Conservation (phyloP, 2,113 vertebrate species). For the Morone saxatilis region DNA sequence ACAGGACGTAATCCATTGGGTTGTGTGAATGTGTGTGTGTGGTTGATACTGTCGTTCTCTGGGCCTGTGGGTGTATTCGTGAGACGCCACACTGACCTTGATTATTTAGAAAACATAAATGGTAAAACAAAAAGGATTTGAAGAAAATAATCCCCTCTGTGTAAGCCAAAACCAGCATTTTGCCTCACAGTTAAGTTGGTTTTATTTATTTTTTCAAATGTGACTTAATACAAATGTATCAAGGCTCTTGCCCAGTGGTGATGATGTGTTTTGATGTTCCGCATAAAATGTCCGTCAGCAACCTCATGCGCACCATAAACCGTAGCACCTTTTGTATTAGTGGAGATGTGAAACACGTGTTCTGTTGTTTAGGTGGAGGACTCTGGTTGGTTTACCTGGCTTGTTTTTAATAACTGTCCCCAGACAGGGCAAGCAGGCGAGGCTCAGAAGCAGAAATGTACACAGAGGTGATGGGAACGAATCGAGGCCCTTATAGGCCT, state of each 20-base stretch:
- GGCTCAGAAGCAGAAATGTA: constrained; percentile 41
- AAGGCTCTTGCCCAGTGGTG: constrained; percentile 1
- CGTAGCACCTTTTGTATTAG: constrained; percentile 21
- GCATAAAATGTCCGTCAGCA: constrained; percentile 68
- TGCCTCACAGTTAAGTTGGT: constrained; percentile 3
- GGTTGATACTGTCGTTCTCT: not conserved
- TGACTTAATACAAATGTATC: constrained; percentile 51
- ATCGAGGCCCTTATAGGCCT: constrained; percentile 48
- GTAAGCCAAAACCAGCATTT: constrained; percentile 16
- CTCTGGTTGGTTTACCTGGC: constrained; percentile 54
- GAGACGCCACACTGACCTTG: constrained; percentile 18
- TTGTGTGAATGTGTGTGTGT: constrained; percentile 13
- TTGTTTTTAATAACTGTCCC: constrained; percentile 67
- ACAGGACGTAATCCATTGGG: constrained; percentile 57
- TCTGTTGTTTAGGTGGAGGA: constrained; percentile 37
- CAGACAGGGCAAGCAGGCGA: constrained; percentile 38
- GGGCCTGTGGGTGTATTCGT: constrained; percentile 5
- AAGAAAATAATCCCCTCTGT: constrained; percentile 26
- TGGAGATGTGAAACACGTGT: constrained; percentile 55
- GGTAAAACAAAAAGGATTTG: not conserved
- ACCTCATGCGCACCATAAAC: constrained; percentile 53
- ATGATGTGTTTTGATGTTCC: constrained; percentile 66
- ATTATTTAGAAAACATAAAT: constrained; percentile 52
- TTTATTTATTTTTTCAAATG: constrained; percentile 60
- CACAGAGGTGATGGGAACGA: constrained; percentile 50